Percentiles rank a stretch among this genome's conserved stretches.
phyloP scores from a whole-genome alignment of 2,888 invertebrate species.

The Apotomis capreana region DNA sequence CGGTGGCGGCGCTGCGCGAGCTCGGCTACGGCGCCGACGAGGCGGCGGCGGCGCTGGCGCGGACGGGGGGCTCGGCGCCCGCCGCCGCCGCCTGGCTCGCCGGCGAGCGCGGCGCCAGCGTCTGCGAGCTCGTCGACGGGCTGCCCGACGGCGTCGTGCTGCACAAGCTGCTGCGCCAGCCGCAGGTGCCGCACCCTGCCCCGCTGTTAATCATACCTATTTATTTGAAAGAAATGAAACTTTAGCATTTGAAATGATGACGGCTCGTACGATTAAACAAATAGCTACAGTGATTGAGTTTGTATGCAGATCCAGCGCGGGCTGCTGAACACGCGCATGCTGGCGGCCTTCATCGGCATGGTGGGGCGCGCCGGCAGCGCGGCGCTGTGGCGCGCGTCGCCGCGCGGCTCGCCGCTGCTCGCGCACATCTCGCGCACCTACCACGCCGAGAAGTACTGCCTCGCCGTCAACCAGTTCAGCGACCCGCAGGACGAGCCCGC shows the following conservation, averaged over 20 bases:
- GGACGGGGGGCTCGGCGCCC: conserved; percentile 72
- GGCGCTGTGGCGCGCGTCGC: conserved; percentile 74
- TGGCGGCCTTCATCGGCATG: conserved; percentile 77
- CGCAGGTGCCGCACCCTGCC: conserved; percentile 48
- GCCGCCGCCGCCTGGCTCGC: conserved; percentile 76
- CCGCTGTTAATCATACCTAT: too few relatives aligned
- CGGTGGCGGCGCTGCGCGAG: conserved; percentile 63
- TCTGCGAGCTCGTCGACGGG: conserved; percentile 73
- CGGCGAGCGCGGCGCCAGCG: conserved; percentile 74
- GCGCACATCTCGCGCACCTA: conserved; percentile 78
- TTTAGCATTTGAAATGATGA: too few relatives aligned
- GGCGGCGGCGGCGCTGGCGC: conserved; percentile 68
- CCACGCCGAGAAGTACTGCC: conserved; percentile 77
- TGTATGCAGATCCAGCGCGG: conserved; percentile 67
- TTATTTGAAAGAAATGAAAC: too few relatives aligned
- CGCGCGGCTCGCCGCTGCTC: conserved; percentile 74
- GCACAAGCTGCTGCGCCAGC: conserved; percentile 71
- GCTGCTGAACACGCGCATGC: conserved; percentile 73
- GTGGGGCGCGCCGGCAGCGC: conserved; percentile 76
- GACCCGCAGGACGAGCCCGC: conserved; percentile 58
- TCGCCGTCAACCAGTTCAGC: conserved; percentile 78
- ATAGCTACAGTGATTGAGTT: neutral
- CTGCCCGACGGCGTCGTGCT: conserved; percentile 72
- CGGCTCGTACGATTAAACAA: too few relatives aligned
- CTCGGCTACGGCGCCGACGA: conserved; percentile 60